Conservation (phyloP, 1,140 invertebrate genomes). For the Sminthurides bifidus region DNA sequence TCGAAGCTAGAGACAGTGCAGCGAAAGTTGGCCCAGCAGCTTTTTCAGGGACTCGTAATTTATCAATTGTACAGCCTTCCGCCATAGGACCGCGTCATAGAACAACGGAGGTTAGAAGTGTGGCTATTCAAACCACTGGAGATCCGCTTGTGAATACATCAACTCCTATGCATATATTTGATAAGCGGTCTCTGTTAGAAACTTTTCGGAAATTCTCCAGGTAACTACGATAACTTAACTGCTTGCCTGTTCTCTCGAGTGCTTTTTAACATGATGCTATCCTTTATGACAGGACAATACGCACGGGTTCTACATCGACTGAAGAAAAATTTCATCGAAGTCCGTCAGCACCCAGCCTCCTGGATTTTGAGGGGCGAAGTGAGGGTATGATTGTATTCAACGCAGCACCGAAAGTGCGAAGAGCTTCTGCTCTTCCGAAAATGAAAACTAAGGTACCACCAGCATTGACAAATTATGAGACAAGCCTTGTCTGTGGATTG, state of each 20-base stretch:
- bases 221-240: constrained; percentile 7
- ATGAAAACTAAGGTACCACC: constrained; percentile 18
- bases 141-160: constrained; percentile 3
- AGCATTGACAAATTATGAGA: constrained; percentile 8
- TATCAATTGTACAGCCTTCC: constrained; percentile 7
- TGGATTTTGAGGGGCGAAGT: background rate
- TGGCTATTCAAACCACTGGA: constrained; percentile 28
- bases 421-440: constrained; percentile 23
- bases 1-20: constrained; percentile 67
- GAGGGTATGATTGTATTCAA: constrained; percentile 11
- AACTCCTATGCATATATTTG: constrained; percentile 23
- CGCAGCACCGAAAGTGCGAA: constrained; percentile 4
- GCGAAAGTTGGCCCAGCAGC: constrained; percentile 30
- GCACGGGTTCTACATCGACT: constrained; percentile 19
- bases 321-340: constrained; percentile 26
- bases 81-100: constrained; percentile 5
- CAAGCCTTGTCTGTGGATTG: constrained; percentile 30
- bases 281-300: constrained; percentile 22
- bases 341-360: constrained; percentile 27
- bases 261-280: background rate
- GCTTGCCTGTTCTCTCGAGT: background rate
- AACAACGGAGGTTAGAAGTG: constrained; percentile 28
- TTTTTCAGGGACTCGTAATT: constrained; percentile 12
- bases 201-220: constrained; percentile 31
- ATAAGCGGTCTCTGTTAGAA: constrained; percentile 26